Evolutionary conservation across 1,140 invertebrate species (phyloP).

Genomic region (Diabrotica virgifera): DNA sequence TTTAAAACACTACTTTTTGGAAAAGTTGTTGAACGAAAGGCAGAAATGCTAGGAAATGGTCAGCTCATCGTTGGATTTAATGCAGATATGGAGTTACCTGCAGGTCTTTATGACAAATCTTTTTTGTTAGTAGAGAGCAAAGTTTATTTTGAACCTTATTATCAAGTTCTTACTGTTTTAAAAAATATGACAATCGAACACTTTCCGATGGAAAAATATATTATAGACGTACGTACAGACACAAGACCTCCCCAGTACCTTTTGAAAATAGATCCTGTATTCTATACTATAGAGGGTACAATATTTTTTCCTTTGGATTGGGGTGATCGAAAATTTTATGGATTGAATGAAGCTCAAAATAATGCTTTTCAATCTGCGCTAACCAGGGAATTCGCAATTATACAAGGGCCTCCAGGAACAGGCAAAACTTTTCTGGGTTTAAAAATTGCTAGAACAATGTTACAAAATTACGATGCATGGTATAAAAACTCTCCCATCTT

Average conservation of each 20-base stretch:
- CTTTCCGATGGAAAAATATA: conserved; percentile 63
- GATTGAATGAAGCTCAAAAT: conserved; percentile 59
- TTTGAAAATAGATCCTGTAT: conserved; percentile 7
- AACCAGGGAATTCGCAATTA: conserved; percentile 64
- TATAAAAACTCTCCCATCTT: conserved; percentile 58
- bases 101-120: conserved; percentile 18
- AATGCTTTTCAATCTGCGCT: conserved; percentile 59
- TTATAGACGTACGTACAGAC: conserved; percentile 41
- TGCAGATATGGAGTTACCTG: conserved; percentile 40
- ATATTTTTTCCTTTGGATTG: conserved; percentile 21
- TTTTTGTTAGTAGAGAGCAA: conserved; percentile 65
- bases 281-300: conserved; percentile 23
- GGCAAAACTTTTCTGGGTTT: conserved; percentile 75
- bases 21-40: conserved; percentile 60
- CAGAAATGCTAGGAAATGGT: conserved; percentile 49
- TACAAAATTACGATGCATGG: conserved; percentile 51
- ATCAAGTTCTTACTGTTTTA: conserved; percentile 59
- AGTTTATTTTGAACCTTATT: conserved; percentile 69
- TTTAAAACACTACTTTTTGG: conserved; percentile 67
- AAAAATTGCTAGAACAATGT: conserved; percentile 59
- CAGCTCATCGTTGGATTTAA: conserved; percentile 52
- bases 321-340: conserved; percentile 33
- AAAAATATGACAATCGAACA: conserved; percentile 52
- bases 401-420: conserved; percentile 79
- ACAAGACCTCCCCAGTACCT: conserved; percentile 34